Evolutionary conservation across 2,113 vertebrate species (phyloP).

Genomic region (Cyprinodon tularosa): DNA sequence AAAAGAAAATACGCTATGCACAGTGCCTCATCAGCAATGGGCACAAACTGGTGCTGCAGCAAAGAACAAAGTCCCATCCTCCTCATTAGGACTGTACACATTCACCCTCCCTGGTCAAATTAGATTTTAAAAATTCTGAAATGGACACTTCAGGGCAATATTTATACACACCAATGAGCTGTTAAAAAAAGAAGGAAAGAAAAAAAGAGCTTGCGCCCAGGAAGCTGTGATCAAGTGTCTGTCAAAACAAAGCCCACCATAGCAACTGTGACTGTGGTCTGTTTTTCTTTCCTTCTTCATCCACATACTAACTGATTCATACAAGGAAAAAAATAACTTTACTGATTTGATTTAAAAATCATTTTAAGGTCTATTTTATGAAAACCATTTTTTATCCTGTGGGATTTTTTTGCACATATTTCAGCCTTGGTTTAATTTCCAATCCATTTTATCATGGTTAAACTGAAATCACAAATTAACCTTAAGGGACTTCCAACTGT

Average conservation of each 20-base stretch:
- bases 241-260: conserved; percentile 38
- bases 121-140: conserved; percentile 33
- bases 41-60: conserved; percentile 44
- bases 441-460: neutral
- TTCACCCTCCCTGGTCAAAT: conserved; percentile 43
- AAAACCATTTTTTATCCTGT: neutral
- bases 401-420: conserved; percentile 4
- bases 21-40: conserved; percentile 32
- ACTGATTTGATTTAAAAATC: neutral
- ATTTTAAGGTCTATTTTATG: neutral
- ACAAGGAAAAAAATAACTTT: neutral
- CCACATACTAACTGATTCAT: neutral
- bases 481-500: neutral
- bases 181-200: conserved; percentile 36
- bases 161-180: conserved; percentile 35
- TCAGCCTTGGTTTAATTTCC: neutral
- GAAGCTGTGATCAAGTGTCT: conserved; percentile 42
- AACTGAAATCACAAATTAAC: neutral
- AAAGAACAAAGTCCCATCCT: conserved; percentile 32
- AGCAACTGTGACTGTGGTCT: conserved; percentile 22
- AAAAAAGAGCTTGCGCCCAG: conserved; percentile 28
- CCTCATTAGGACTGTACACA: conserved; percentile 35
- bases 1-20: conserved; percentile 19
- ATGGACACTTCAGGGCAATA: conserved; percentile 45
- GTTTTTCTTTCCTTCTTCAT: neutral